A percentile compares a stretch with the other conserved stretches of the same genome.
Conservation (phyloP, 1,140 invertebrate species). For the Melipona quadrifasciata region DNA sequence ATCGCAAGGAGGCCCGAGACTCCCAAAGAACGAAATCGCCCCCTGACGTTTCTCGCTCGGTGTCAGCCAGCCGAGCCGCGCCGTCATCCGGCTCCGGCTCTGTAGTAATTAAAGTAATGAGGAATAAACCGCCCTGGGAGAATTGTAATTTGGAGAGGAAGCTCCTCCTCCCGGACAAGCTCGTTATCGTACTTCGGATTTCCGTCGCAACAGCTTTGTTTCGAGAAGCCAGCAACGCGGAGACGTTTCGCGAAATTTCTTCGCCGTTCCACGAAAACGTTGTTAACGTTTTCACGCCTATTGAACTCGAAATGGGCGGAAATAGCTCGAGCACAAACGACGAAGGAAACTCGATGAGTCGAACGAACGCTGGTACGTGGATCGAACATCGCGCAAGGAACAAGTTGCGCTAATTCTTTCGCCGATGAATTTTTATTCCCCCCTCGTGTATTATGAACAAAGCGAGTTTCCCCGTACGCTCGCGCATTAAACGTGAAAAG, state of each 20-base stretch:
- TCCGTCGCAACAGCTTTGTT: slow-evolving; percentile 16
- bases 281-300: background rate
- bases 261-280: background rate
- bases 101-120: slow-evolving; percentile 65
- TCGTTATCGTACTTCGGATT: slow-evolving; percentile 55
- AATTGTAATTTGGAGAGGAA: slow-evolving; percentile 57
- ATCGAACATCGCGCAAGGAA: too few relatives aligned
- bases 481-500: slow-evolving; percentile 27
- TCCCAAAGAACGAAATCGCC: slow-evolving; percentile 13
- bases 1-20: background rate
- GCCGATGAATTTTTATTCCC: slow-evolving; percentile 36
- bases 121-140: slow-evolving; percentile 61
- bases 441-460: slow-evolving; percentile 9
- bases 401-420: slow-evolving; percentile 14
- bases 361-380: too few relatives aligned
- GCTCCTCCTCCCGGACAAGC: slow-evolving; percentile 32
- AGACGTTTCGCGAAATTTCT: background rate
- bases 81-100: slow-evolving; percentile 28
- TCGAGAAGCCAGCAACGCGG: background rate
- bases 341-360: background rate
- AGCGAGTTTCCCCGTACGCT: background rate
- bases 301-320: background rate
- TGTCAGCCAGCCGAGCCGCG: background rate
- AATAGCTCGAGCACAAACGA: background rate
- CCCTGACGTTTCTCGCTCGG: slow-evolving; percentile 16